Percentiles rank a stretch among this genome's conserved stretches.
Conservation (phyloP, 2,113 vertebrate genomes). For the Taxidea taxus region DNA sequence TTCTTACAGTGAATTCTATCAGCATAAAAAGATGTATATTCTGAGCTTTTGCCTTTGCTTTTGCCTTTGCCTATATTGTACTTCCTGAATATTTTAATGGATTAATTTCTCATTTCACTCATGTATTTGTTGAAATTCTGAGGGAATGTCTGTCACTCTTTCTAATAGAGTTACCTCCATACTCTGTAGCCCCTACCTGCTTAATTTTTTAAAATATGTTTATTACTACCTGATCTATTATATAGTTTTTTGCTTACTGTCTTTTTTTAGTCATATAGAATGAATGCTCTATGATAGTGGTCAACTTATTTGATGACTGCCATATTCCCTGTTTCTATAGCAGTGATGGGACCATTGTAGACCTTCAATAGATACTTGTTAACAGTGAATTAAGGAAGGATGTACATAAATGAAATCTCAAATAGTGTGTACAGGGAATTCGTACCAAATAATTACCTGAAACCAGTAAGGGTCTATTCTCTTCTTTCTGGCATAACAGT, state of each 20-base stretch:
- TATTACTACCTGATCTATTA: neutral
- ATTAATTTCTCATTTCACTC: neutral
- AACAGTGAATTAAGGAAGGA: neutral
- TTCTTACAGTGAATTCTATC: neutral
- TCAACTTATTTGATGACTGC: neutral
- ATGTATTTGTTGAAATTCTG: neutral
- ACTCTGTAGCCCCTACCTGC: neutral
- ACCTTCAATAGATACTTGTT: neutral
- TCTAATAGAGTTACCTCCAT: neutral
- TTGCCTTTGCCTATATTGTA: neutral
- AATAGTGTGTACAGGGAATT: neutral
- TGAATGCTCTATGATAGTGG: neutral
- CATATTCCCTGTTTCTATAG: neutral
- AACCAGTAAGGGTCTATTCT: neutral
- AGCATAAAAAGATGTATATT: neutral
- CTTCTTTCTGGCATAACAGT: neutral
- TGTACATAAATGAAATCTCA: constrained; percentile 9
- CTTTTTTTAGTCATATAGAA: neutral
- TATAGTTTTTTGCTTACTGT: neutral
- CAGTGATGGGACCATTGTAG: neutral
- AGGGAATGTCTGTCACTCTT: neutral
- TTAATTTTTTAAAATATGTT: neutral
- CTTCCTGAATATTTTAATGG: neutral
- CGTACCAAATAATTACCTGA: neutral
- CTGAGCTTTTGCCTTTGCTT: neutral